A percentile compares a stretch with the other conserved stretches of the same genome.
Conservation (phyloP, 1,140 invertebrate genomes). For the Orussus abietinus region DNA sequence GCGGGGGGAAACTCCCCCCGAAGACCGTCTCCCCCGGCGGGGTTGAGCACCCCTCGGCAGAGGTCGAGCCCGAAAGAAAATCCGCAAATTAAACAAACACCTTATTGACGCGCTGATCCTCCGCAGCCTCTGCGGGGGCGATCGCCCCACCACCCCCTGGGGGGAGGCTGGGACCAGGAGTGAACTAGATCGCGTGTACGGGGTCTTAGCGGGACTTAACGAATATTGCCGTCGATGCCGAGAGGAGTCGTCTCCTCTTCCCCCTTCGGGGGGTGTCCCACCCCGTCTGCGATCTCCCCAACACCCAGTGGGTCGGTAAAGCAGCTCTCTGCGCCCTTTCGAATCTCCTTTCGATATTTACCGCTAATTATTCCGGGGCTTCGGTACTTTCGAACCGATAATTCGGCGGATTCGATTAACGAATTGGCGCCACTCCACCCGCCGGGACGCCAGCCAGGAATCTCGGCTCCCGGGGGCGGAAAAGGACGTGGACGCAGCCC, state of each 20-base stretch:
- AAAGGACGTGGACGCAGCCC: too few relatives aligned
- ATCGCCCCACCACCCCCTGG: constrained; percentile 10
- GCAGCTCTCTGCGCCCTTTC: constrained; percentile 1
- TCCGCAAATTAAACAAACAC: constrained; percentile 47
- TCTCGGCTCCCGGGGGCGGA: too few relatives aligned
- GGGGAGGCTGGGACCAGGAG: constrained; percentile 21
- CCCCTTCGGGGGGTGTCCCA: constrained; percentile 8
- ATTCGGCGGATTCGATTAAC: too few relatives aligned
- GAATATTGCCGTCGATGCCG: constrained; percentile 46
- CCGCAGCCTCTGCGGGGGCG: neutral
- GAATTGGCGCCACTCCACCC: too few relatives aligned
- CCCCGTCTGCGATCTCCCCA: neutral
- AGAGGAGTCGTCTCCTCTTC: constrained; percentile 20
- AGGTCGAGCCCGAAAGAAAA: too few relatives aligned
- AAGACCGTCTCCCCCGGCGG: too few relatives aligned
- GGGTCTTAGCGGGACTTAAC: constrained; percentile 43
- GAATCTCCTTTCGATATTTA: neutral
- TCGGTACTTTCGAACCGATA: too few relatives aligned
- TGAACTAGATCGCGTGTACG: constrained; percentile 30
- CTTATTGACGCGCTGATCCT: constrained; percentile 45
- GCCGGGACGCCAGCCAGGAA: too few relatives aligned
- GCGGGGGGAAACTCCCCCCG: too few relatives aligned
- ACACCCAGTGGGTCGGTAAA: neutral
- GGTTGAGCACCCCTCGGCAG: too few relatives aligned
- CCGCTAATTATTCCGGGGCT: too few relatives aligned